Base-by-base conservation (phyloP, 2,888 invertebrate species). In the Kryphioiulus occultus region DNA sequence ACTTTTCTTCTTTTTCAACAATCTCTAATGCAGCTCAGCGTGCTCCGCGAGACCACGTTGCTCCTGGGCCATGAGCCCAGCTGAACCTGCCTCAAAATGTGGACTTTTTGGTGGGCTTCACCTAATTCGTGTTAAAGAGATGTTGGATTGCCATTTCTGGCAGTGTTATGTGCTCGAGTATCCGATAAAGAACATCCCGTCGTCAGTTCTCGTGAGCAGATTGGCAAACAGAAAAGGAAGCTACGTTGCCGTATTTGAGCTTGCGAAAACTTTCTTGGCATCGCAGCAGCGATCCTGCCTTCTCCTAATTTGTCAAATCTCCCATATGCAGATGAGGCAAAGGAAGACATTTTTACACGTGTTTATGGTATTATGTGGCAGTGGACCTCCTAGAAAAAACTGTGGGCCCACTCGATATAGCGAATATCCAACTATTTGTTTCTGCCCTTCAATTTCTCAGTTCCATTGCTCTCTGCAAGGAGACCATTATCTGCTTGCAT, bases 231-330 rank as follows among this genome's bases (percentile, higher is more conserved):
- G 78, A 78, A 78, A 78, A 78, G 78, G 78, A 78, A 78, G 78
- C 78, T 78, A 78, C 78, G 26, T 78, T 78, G 78, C 78, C 78
- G 78, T 78, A 78, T 26, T 78, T 78, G 78, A 78, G 30, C 78
- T 78, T 32, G 78, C 78, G 30, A 78, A 30, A 32, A 78, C 78
- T 78, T 78, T 78, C 30, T 78, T 32, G 78, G 78, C 78, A 78
- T 78, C 78, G 78, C 78, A 30, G 30, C 26, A 78, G 78, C 78
- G 78, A 78, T 78, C 78, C 78, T 78, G 78, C 78, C 78, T 78
- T 78, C 78, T 32, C 78, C 78, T 78, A 78, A 78, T 78, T 78
- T 78, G 78, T 78, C 78, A 78, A 78, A 78, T 78, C 78, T 78
- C 78, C 78, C 78, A 30, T 78, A 78, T 78, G 78, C 78, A 78